Base-by-base conservation (phyloP, 1,140 invertebrate genomes). In the Drosophila subpulchrella region DNA sequence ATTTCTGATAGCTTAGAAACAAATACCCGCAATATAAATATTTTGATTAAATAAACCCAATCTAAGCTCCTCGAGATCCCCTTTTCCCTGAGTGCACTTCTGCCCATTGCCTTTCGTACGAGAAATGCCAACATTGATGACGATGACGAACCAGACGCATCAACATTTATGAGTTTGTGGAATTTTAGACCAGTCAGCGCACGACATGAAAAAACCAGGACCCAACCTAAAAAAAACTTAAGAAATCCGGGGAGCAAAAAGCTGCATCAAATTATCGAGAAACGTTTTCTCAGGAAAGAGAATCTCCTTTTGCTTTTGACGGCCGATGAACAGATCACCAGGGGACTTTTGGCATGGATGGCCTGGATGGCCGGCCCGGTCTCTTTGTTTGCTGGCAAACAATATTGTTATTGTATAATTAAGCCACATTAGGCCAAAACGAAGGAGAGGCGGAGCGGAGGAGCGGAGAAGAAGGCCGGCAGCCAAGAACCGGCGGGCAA, bases 131-230 rank as follows among this genome's bases (percentile, higher is more conserved):
- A 67, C 75, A 63, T 46, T 56, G 78, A 75, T 63, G 77, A 82
- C 72, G 63, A 86, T 84, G 81, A 84, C 78, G 73, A 81, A 85
- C 81, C 78, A 51, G 60, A 53, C 63, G 61, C 74, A 82, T 85
- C 83, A 60, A 86, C 66, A 86, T 86, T 82, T 88, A 86, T 86
- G 82, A 88, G 83, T 86, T 86, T 86, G 82, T 74, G 78, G 82
- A 86, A 86, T 78, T 82, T 79, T 59, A 44, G 75, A 76, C 78
- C 75, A 86, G 75, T 34, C 51, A 34, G 59, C 32, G 36, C 53
- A 32, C 32, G 30, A 34, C 15, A 2, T 41, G 32, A 56, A 30
- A 51, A 17, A 34, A 50, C 48, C 53, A 57, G 48, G 48, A 42
- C 41, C 48, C 46, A 27, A 44, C 39, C 41, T 20, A 39, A 32